Conservation (phyloP, 2,113 vertebrate genomes). For the Peucedramus taeniatus region DNA sequence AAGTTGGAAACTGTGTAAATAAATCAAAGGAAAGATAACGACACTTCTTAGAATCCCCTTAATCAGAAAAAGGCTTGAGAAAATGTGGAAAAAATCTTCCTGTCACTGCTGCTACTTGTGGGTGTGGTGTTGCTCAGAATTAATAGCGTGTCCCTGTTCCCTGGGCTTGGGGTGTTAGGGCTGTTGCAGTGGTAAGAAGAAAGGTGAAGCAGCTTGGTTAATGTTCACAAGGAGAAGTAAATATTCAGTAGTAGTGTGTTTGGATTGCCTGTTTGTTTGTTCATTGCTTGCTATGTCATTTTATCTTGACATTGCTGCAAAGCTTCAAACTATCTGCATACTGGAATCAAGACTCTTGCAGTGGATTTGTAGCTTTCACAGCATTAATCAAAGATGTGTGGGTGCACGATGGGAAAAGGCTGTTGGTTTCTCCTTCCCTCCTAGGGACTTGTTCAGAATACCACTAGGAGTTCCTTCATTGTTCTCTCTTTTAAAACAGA, state of each 20-base stretch:
- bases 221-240: not conserved
- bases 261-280: not conserved
- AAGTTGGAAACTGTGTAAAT: not conserved
- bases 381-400: not conserved
- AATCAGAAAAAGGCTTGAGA: not conserved
- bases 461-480: not conserved
- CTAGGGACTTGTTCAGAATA: not conserved
- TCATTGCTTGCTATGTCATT: not conserved
- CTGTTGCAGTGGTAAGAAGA: not conserved
- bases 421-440: not conserved
- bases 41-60: rapidly evolving
- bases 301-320: not conserved
- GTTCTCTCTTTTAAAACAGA: not conserved
- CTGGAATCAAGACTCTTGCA: not conserved
- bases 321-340: not conserved
- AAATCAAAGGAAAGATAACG: not conserved
- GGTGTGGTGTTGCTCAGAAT: not conserved
- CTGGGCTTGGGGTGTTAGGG: not conserved
- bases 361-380: not conserved
- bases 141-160: not conserved
- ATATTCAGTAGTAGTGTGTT: not conserved
- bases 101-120: not conserved
- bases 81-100: not conserved
- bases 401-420: not conserved
- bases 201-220: not conserved